Evolutionary conservation across 2,797 vertebrate genomes (phyloP).

Genomic region (Diplodus puntazzo): DNA sequence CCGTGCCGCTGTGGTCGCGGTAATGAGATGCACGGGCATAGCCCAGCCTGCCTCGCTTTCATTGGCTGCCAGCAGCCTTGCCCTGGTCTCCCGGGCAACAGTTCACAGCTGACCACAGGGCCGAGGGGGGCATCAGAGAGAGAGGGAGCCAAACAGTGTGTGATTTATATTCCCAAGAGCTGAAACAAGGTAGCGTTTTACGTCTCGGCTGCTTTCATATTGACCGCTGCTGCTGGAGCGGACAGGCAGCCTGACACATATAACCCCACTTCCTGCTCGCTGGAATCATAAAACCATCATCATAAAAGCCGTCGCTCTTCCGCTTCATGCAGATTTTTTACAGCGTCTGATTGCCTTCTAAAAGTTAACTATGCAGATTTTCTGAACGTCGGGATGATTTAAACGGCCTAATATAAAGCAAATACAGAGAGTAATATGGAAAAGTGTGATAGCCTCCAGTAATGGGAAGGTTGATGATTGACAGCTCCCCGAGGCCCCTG

Average conservation of each 20-base stretch:
- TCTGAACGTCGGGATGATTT: slow-evolving; percentile 44
- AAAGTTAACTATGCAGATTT: slow-evolving; percentile 41
- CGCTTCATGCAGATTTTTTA: slow-evolving; percentile 37
- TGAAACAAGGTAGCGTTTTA: slow-evolving; percentile 79
- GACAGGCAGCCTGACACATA: slow-evolving; percentile 60
- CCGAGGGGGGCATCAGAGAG: slow-evolving; percentile 71
- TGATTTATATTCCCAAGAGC: slow-evolving; percentile 82
- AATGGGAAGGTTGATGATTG: slow-evolving; percentile 57
- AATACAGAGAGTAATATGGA: slow-evolving; percentile 36
- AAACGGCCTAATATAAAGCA: slow-evolving; percentile 19
- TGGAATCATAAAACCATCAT: slow-evolving; percentile 67
- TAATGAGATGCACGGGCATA: slow-evolving; percentile 75
- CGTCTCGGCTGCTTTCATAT: slow-evolving; percentile 70
- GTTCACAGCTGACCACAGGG: slow-evolving; percentile 81
- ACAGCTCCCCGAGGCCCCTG: slow-evolving; percentile 52
- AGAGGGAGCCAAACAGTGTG: slow-evolving; percentile 73
- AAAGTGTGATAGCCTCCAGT: slow-evolving; percentile 44
- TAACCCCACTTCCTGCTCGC: slow-evolving; percentile 69
- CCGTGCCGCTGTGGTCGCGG: slow-evolving; percentile 70
- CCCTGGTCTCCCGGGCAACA: slow-evolving; percentile 78
- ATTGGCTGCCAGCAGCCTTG: slow-evolving; percentile 76
- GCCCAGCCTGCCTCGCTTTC: slow-evolving; percentile 70
- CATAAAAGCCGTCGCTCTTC: slow-evolving; percentile 52
- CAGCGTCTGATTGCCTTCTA: slow-evolving; percentile 23
- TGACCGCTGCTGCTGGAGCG: slow-evolving; percentile 60